Base-by-base conservation (phyloP, 2,797 vertebrate genomes). In the Rhinogobio ventralis region DNA sequence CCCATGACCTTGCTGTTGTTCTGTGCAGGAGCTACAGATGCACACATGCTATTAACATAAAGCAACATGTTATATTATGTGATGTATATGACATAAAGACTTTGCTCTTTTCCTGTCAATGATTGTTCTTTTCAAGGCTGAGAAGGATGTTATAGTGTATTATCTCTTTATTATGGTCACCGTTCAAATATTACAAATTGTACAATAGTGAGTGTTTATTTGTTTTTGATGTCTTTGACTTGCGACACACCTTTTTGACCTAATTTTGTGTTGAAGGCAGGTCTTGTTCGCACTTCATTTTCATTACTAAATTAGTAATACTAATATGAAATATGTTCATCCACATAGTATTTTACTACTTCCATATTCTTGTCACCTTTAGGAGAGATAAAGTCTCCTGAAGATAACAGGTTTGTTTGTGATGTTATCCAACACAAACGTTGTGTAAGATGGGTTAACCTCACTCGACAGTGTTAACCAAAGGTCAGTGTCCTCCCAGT, bases 31-130 rank as follows among this genome's bases (percentile, higher is more conserved):
- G n/a, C 14, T 28, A 15, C n/a, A 42, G 39, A 19, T 1, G n/a
- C 42, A 69, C 30, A 39, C 11, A 15, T n/a, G 39, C 20, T 45
- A 8, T 25, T 62, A 19, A 42, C n/a, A 60, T 45, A 15, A 55
- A 72, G 19, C n/a, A 17, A 10, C 17, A 33, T 15, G 7, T 42
- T 67, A 33, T 15, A 4, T 42, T 67, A 39, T 79, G 28, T 49
- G 10, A 49, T 69, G 39, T 14, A 51, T 49, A 19, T 60, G 19
- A 71, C 51, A 33, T 69, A 14, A 46, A 78, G 66, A 84, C 64
- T 84, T 83, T 71, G 71, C 79, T 71, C 76, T 68, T 17, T 67
- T 30, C 8, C 20, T 33, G 85, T 92, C 89, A 81, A 33, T 82
- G 45, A 89, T 90, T 86, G 36, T 57, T 53, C n/a, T 30, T 76